Conservation (phyloP, 1,140 invertebrate species). For the Gonioctena quinquepunctata region DNA sequence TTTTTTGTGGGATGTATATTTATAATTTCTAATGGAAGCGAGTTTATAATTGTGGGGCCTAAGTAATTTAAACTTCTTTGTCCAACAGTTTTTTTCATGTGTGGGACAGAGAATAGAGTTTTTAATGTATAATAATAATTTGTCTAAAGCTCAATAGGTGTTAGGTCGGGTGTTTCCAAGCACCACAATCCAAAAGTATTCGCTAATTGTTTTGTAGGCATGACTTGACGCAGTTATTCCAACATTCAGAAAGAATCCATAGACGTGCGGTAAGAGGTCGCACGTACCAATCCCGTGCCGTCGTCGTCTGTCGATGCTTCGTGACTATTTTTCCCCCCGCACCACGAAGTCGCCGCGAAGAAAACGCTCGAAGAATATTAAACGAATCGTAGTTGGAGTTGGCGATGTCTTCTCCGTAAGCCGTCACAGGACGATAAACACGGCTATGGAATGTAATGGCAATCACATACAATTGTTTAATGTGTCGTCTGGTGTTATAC, state of each 20-base stretch:
- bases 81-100: too few species aligned
- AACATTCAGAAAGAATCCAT: not conserved
- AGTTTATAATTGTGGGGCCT: too few species aligned
- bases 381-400: not conserved
- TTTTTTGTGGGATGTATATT: too few species aligned
- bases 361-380: not conserved
- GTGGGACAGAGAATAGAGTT: too few species aligned
- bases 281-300: not conserved
- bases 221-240: not conserved
- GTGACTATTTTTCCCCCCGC: not conserved
- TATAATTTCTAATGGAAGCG: too few species aligned
- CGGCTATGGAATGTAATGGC: not conserved
- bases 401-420: not conserved
- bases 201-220: too few species aligned
- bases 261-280: not conserved
- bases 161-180: too few species aligned
- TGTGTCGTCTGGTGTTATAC: not conserved
- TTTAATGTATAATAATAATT: too few species aligned
- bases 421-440: not conserved
- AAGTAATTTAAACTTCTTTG: too few species aligned
- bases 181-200: too few species aligned
- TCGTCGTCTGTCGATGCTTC: not conserved
- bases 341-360: not conserved
- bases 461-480: not conserved
- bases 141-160: too few species aligned